These are phyloP conservation scores for Zingel zingel DNA, from an alignment of 2,113 vertebrate genomes.

Conservation along the genomic window DNA sequence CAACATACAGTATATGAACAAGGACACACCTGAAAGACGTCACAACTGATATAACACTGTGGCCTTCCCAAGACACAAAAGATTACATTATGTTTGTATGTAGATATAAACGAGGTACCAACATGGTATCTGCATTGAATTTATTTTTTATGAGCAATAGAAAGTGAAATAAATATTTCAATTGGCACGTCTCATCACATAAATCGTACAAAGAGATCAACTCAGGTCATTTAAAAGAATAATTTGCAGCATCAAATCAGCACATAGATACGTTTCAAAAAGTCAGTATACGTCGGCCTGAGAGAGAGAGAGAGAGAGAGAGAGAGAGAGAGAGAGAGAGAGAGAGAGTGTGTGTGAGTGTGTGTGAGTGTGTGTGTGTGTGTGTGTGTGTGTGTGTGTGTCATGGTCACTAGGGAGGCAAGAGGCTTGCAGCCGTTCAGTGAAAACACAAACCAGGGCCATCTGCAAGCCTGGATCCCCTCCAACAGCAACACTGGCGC, in stretches of 20 bases:
- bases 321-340: no score
- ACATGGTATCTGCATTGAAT: background rate
- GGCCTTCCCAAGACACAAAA: constrained; percentile 8
- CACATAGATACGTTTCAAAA: constrained; percentile 4
- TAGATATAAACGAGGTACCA: background rate
- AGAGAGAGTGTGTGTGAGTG: background rate
- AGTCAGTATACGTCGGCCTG: background rate
- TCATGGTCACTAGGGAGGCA: constrained; percentile 74
- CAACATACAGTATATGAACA: background rate
- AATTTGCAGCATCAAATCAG: constrained; percentile 19
- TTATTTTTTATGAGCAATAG: background rate
- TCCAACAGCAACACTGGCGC: constrained; percentile 76
- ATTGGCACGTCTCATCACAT: background rate
- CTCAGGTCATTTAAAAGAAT: background rate
- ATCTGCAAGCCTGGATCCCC: constrained; percentile 77
- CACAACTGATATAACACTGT: constrained; percentile 17
- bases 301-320: background rate
- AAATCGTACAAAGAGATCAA: background rate
- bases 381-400: constrained; percentile 20
- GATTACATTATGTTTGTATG: background rate
- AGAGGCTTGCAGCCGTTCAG: constrained; percentile 71
- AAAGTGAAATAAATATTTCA: background rate
- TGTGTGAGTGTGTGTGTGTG: constrained; percentile 15
- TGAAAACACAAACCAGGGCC: constrained; percentile 79
- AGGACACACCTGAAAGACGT: constrained; percentile 54